These are phyloP conservation scores for Chaetops frenatus DNA, from an alignment of 2,113 vertebrate species.

Conservation along the genomic window DNA sequence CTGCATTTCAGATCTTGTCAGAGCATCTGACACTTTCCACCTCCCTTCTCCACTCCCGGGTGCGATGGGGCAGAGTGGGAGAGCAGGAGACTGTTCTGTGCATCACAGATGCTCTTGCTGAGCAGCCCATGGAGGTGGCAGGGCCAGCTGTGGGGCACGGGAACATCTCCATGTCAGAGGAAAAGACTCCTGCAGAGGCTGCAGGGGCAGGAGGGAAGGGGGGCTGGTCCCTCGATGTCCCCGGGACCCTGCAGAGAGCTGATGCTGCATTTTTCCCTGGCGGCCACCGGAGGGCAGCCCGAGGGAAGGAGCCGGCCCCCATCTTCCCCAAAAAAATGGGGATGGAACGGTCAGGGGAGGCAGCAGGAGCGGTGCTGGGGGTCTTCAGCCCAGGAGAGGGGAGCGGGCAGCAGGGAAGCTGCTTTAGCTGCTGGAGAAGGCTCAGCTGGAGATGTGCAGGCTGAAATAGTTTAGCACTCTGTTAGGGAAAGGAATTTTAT, in stretches of 20 bases:
- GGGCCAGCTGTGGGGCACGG: background rate
- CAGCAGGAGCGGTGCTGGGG: background rate
- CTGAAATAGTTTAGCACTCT: background rate
- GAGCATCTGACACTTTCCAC: background rate
- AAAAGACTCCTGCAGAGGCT: background rate
- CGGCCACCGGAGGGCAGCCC: slow-evolving; percentile 73
- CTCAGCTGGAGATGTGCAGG: background rate
- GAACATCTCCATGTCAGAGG: background rate
- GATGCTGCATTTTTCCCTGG: background rate
- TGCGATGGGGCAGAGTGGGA: background rate
- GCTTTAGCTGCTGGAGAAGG: background rate
- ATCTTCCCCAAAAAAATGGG: background rate
- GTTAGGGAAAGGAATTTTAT: background rate
- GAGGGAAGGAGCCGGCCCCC: slow-evolving; percentile 45
- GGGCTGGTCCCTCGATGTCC: background rate
- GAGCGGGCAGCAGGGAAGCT: background rate
- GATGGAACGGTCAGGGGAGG: background rate
- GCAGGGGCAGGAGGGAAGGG: background rate
- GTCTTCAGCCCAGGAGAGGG: background rate
- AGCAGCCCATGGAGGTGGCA: background rate
- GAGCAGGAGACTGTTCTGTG: background rate
- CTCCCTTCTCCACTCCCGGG: rapidly evolving
- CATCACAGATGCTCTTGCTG: background rate
- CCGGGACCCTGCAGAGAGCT: background rate
- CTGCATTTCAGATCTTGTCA: background rate